Percentiles rank a stretch among this genome's conserved stretches.
phyloP scores from a whole-genome alignment of 2,797 vertebrate species.

The Mallotus villosus region DNA sequence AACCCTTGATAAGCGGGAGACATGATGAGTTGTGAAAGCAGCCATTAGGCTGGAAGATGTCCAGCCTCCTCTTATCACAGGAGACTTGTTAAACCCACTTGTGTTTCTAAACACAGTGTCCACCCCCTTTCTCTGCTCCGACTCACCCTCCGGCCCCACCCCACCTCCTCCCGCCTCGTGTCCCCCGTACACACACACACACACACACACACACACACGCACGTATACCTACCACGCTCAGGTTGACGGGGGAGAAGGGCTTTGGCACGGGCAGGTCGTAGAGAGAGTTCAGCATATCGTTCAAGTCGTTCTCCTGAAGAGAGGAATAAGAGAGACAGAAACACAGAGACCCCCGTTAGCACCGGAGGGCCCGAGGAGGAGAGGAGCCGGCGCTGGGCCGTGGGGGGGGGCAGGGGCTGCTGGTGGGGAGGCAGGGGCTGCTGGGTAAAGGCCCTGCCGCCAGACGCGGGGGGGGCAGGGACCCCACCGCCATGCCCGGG shows the following conservation, averaged over 20 bases:
- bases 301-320: slow-evolving; percentile 89
- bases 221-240: slow-evolving; percentile 88
- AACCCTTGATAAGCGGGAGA: slow-evolving; percentile 54
- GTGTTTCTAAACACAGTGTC: slow-evolving; percentile 67
- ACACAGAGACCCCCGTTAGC: slow-evolving; percentile 57
- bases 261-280: slow-evolving; percentile 91
- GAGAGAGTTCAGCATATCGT: slow-evolving; percentile 89
- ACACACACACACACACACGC: no score
- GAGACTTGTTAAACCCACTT: slow-evolving; percentile 64
- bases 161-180: not conserved
- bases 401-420: no score
- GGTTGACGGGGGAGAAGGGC: slow-evolving; percentile 86
- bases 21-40: slow-evolving; percentile 59
- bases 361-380: not conserved
- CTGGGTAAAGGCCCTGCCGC: no score
- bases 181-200: not conserved
- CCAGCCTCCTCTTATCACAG: slow-evolving; percentile 58
- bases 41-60: slow-evolving; percentile 53
- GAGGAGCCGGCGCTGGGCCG: no score
- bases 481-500: no score
- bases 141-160: not conserved
- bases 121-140: slow-evolving; percentile 11
- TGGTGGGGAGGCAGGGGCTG: no score
- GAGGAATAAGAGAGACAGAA: slow-evolving; percentile 22
- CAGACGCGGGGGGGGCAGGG: no score